phyloP scores from a whole-genome alignment of 2,888 invertebrate genomes.

The Sarcophaga subvicina region DNA sequence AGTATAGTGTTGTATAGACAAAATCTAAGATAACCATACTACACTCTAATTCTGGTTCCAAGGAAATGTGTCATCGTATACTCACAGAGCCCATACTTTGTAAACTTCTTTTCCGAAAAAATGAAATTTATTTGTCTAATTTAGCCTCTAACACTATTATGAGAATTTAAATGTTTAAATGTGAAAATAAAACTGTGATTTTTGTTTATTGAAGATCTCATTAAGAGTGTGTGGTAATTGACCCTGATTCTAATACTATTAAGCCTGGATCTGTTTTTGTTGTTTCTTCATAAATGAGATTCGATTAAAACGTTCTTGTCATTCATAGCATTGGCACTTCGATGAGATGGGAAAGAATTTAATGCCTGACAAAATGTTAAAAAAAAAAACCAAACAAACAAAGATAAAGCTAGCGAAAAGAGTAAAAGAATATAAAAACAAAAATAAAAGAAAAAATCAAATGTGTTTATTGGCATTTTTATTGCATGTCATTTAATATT shows the following conservation, averaged over 20 bases:
- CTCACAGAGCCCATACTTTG: too few species aligned
- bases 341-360: background rate
- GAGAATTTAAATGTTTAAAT: too few species aligned
- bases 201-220: too few species aligned
- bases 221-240: background rate
- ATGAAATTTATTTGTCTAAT: too few species aligned
- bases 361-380: background rate
- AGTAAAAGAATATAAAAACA: background rate
- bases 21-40: too few species aligned
- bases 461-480: conserved; percentile 68
- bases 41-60: too few species aligned
- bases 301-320: background rate
- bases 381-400: background rate
- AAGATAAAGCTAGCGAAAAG: background rate
- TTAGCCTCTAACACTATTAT: too few species aligned
- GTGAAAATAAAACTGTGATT: too few species aligned
- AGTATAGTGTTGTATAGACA: too few species aligned
- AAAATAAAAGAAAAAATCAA: conserved; percentile 51
- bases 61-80: too few species aligned
- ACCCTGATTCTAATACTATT: background rate
- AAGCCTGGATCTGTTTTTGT: background rate
- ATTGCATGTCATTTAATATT: conserved; percentile 69
- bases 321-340: background rate
- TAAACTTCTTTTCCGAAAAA: too few species aligned
- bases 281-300: background rate